Evolutionary conservation across 2,797 vertebrate genomes (phyloP), one percentile per base, ranked within the genome.

Genomic region (Cossypha heuglini): DNA sequence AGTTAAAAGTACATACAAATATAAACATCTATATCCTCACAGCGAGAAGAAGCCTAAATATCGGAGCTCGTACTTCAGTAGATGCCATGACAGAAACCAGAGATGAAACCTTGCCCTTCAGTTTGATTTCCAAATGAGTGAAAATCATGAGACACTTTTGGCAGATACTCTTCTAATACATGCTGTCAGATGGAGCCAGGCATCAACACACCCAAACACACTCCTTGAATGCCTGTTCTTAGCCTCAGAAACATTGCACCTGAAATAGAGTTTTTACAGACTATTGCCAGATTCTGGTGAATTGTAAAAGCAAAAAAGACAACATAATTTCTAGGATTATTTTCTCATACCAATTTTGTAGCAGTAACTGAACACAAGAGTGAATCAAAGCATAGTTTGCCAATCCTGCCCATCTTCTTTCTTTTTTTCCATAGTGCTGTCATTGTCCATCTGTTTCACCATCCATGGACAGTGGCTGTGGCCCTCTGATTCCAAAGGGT

Each of bases 291-390:
- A 79, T 62, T 55, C 31, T 76, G 21, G 19, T 31, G 16, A 85
- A 43, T 0, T 43, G 16, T 19, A 35, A 57, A 86, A 78, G 13
- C 11, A 75, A 87, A 85, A 77, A 59, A 33, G 19, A 4, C 29
- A 89, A 55, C 4, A 6, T 45, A 49, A 72, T 86, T 86, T 81
- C 42, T 51, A 64, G 13, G 16, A 4, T 25, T 85, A 22, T 54
- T 78, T 67, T 63, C 0, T 90, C 14, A 9, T 31, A 46, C 12
- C 8, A 54, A 51, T 33, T 79, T 92, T 42, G 20, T 16, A 59
- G 58, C 18, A 72, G 29, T 31, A 68, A 66, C 16, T 2, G 0
- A 71, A 63, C 3, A 5, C 0, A 1, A 16, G 1, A 6, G 2
- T 28, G 8, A 19, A 33, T 40, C 58, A 69, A 72, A 72, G 13